Percentiles rank a stretch among this genome's conserved stretches.
These are phyloP conservation scores for Gonioctena quinquepunctata DNA, from an alignment of 1,140 invertebrate genomes.

Conservation along the genomic window DNA sequence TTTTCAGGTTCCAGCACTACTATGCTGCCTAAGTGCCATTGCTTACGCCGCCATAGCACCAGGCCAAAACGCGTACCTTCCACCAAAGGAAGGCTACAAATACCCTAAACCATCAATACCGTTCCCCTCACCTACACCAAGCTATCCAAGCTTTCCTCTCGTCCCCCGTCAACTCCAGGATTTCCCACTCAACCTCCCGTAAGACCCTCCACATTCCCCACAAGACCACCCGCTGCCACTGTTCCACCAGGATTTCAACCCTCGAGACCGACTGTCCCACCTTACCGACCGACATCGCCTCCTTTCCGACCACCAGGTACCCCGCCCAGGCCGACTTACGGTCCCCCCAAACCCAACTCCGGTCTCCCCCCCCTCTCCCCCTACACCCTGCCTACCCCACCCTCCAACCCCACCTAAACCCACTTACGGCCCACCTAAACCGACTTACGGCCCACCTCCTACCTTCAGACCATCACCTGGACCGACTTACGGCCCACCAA, in stretches of 20 bases:
- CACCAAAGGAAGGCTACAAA: slow-evolving; percentile 60
- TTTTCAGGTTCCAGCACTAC: slow-evolving; percentile 51
- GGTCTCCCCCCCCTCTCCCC: slow-evolving; percentile 20
- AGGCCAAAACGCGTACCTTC: slow-evolving; percentile 66
- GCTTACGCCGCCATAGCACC: slow-evolving; percentile 54
- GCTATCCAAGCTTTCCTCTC: background rate
- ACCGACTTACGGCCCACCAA: slow-evolving; percentile 23
- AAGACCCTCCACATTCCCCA: slow-evolving; percentile 1
- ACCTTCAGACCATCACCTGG: slow-evolving; percentile 26
- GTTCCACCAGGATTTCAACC: slow-evolving; percentile 44
- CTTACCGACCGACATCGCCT: slow-evolving; percentile 30
- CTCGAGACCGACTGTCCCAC: slow-evolving; percentile 27
- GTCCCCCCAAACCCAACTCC: slow-evolving; percentile 23
- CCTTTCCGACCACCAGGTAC: slow-evolving; percentile 17
- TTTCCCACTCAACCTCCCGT: background rate
- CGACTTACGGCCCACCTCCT: slow-evolving; percentile 24
- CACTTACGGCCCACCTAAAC: slow-evolving; percentile 13
- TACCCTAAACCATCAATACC: slow-evolving; percentile 64
- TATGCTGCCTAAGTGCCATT: slow-evolving; percentile 54
- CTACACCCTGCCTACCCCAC: slow-evolving; percentile 21
- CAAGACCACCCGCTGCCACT: slow-evolving; percentile 20
- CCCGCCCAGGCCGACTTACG: slow-evolving; percentile 24
- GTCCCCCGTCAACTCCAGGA: background rate
- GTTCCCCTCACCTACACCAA: slow-evolving; percentile 52
- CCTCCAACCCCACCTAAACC: slow-evolving; percentile 27